phyloP scores from a whole-genome alignment of 2,888 invertebrate species.

The Cyaniris semiargus region DNA sequence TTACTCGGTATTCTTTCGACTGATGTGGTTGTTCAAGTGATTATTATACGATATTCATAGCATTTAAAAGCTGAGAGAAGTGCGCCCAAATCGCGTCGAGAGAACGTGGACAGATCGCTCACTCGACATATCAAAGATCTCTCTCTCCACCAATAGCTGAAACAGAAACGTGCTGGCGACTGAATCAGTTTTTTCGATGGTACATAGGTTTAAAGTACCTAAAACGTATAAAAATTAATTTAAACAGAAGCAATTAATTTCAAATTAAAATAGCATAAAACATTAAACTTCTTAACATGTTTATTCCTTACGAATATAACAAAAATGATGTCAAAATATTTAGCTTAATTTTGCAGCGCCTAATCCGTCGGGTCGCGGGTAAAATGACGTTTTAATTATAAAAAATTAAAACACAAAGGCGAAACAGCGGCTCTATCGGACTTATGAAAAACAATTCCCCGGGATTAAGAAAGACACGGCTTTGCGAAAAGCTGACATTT shows the following conservation, averaged over 20 bases:
- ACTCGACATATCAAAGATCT: too few species aligned
- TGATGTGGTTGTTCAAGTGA: too few species aligned
- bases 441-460: slow-evolving; percentile 32
- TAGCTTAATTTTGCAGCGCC: background rate
- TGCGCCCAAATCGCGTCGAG: too few species aligned
- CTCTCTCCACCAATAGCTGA: too few species aligned
- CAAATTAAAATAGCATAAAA: background rate
- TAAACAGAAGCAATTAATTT: background rate
- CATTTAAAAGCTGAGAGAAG: too few species aligned
- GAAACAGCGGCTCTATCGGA: background rate
- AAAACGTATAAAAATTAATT: too few species aligned
- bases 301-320: background rate
- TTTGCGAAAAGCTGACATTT: slow-evolving; percentile 35
- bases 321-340: background rate
- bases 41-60: too few species aligned
- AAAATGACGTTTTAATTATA: background rate
- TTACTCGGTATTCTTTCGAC: too few species aligned
- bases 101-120: too few species aligned
- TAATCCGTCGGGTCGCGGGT: slow-evolving; percentile 3
- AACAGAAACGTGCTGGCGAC: too few species aligned
- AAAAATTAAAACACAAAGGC: slow-evolving; percentile 16
- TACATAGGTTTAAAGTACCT: too few species aligned
- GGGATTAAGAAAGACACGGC: slow-evolving; percentile 33
- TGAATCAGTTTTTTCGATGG: too few species aligned
- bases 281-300: background rate